Evolutionary conservation across 2,113 vertebrate species (phyloP).

Genomic region (Poeciliopsis occidentalis): DNA sequence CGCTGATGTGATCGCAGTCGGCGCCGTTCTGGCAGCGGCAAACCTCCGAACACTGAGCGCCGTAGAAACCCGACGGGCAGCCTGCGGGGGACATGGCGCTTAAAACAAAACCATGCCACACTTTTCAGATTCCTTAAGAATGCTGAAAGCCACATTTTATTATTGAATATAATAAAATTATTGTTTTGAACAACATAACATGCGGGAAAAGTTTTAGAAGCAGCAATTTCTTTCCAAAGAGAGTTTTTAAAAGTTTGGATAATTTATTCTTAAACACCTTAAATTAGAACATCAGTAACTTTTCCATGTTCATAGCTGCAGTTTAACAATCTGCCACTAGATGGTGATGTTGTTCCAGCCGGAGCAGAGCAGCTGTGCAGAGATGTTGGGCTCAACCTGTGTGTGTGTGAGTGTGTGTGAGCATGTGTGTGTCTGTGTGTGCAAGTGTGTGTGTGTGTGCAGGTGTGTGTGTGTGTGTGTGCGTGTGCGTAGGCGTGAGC

Average conservation of each 20-base stretch:
- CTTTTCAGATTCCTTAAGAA: neutral
- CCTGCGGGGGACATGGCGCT: slow-evolving; percentile 71
- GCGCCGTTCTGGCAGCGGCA: slow-evolving; percentile 95
- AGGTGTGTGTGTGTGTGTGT: slow-evolving; percentile 4
- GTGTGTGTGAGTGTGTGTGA: slow-evolving; percentile 18
- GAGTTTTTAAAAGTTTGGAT: neutral
- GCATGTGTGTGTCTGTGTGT: slow-evolving; percentile 15
- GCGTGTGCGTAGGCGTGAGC: slow-evolving; percentile 8
- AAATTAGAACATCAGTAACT: no score
- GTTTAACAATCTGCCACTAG: slow-evolving; percentile 39
- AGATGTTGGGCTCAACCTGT: neutral
- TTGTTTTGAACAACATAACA: neutral
- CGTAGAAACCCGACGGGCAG: slow-evolving; percentile 89
- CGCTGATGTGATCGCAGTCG: slow-evolving; percentile 88
- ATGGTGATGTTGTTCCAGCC: slow-evolving; percentile 41
- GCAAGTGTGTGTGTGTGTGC: slow-evolving; percentile 18
- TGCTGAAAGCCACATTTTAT: neutral
- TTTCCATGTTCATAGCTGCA: neutral
- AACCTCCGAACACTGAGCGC: slow-evolving; percentile 85
- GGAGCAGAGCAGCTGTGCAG: neutral
- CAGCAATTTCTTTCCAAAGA: neutral
- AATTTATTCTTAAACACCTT: neutral
- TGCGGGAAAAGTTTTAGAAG: neutral
- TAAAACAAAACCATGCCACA: neutral
- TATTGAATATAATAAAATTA: neutral